phyloP scores from a whole-genome alignment of 2,113 vertebrate genomes.

The Philantomba maxwellii region DNA sequence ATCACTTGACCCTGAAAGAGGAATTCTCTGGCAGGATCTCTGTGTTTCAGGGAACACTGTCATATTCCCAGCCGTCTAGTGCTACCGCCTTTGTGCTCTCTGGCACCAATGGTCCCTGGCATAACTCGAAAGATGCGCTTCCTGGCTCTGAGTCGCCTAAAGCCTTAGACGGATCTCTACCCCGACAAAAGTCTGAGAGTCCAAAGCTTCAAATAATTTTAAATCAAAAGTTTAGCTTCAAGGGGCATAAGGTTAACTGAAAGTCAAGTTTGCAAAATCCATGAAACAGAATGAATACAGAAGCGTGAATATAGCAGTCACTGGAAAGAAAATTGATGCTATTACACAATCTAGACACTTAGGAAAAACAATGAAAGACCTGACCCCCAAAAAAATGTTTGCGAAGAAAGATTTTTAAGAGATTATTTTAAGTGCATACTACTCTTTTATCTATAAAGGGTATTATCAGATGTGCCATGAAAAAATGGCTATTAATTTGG shows the following conservation, averaged over 20 bases:
- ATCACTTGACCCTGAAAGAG: neutral
- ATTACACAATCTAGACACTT: neutral
- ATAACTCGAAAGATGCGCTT: neutral
- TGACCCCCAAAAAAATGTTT: neutral
- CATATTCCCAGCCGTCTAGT: neutral
- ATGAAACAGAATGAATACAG: slow-evolving; percentile 46
- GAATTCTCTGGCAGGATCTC: neutral
- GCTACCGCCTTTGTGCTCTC: neutral
- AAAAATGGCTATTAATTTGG: slow-evolving; percentile 19
- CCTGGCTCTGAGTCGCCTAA: neutral
- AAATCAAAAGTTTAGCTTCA: slow-evolving; percentile 42
- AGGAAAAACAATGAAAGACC: slow-evolving; percentile 9
- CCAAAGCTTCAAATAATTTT: slow-evolving; percentile 21
- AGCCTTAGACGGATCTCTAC: neutral
- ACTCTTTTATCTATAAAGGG: neutral
- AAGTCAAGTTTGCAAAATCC: slow-evolving; percentile 41
- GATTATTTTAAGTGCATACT: slow-evolving; percentile 34
- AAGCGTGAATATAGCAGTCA: neutral
- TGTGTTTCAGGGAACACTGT: neutral
- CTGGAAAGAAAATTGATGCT: neutral
- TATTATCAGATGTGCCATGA: neutral
- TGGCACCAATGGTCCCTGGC: neutral
- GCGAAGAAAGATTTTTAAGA: neutral
- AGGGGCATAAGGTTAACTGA: slow-evolving; percentile 28
- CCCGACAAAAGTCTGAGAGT: neutral